These are phyloP conservation scores for Steinernema carpocapsae DNA, from an alignment of 2,888 invertebrate genomes.

Conservation along the genomic window DNA sequence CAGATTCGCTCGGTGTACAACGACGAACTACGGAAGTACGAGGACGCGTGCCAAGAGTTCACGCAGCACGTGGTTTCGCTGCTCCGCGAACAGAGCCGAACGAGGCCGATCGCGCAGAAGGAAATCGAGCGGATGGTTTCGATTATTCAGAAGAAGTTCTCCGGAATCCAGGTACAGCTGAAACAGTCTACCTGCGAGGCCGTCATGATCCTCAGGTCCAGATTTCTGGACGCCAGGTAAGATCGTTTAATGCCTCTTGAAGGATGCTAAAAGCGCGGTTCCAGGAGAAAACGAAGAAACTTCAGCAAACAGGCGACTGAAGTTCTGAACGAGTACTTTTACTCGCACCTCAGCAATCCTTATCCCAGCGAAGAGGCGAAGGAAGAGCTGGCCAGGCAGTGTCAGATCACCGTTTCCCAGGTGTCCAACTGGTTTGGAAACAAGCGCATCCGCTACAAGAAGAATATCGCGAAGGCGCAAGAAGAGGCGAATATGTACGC, in stretches of 20 bases:
- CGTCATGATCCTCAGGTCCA: constrained; percentile 94
- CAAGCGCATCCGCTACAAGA: constrained; percentile 99
- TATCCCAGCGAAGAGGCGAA: constrained; percentile 99
- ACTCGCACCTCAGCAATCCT: constrained; percentile 98
- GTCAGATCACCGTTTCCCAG: constrained; percentile 96
- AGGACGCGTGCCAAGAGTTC: constrained; percentile 99
- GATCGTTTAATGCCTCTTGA: neutral
- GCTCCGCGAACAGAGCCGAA: constrained; percentile 78
- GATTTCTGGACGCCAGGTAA: constrained; percentile 67
- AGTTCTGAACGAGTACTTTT: constrained; percentile 98
- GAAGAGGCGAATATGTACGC: constrained; percentile 99
- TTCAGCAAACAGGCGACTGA: constrained; percentile 99
- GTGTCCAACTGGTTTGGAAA: constrained; percentile 72
- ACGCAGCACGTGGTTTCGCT: constrained; percentile 98
- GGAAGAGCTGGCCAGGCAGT: constrained; percentile 97
- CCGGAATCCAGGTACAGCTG: constrained; percentile 78
- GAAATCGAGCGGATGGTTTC: constrained; percentile 99
- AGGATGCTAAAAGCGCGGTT: neutral
- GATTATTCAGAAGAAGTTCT: constrained; percentile 90
- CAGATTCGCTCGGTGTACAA: constrained; percentile 99
- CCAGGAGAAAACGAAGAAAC: constrained; percentile 85
- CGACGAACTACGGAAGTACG: constrained; percentile 98
- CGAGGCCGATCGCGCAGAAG: constrained; percentile 93
- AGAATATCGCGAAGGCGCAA: constrained; percentile 98
- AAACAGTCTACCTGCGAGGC: constrained; percentile 99